These are phyloP conservation scores for Chionomys nivalis DNA, from an alignment of 2,113 vertebrate species.

Conservation along the genomic window DNA sequence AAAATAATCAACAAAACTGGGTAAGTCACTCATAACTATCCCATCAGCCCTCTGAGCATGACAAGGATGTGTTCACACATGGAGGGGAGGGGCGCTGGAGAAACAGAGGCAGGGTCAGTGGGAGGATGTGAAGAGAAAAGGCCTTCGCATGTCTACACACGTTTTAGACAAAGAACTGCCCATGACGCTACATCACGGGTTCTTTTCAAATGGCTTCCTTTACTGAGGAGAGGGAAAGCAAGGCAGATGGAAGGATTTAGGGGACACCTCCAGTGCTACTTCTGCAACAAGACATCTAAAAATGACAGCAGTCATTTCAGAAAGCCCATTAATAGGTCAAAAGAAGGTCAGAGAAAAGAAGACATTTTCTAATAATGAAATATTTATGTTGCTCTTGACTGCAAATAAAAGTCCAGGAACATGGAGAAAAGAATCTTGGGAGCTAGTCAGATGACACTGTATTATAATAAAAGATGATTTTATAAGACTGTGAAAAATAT, in stretches of 20 bases:
- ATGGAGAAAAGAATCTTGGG: slow-evolving; percentile 18
- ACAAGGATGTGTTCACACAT: not conserved
- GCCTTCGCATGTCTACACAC: not conserved
- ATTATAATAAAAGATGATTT: slow-evolving; percentile 20
- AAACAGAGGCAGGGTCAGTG: not conserved
- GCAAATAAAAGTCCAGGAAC: slow-evolving; percentile 45
- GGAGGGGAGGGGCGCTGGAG: not conserved
- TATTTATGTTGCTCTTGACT: slow-evolving; percentile 65
- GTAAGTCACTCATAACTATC: not conserved
- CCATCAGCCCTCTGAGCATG: no score
- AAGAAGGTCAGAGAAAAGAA: slow-evolving; percentile 62
- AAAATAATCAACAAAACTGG: not conserved
- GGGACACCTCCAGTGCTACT: slow-evolving; percentile 28
- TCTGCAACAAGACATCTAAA: slow-evolving; percentile 49
- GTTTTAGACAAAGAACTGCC: not conserved
- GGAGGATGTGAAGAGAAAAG: not conserved
- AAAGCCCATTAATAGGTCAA: slow-evolving; percentile 59
- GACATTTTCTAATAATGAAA: slow-evolving; percentile 66
- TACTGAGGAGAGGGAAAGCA: slow-evolving; percentile 7
- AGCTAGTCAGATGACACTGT: not conserved
- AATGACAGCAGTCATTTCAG: slow-evolving; percentile 45
- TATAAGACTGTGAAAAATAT: slow-evolving; percentile 14
- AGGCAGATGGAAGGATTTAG: not conserved
- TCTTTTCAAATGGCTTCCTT: slow-evolving; percentile 52
- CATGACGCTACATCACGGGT: not conserved